Evolutionary conservation across 2,113 vertebrate genomes (phyloP).

Genomic region (Engraulis encrasicolus): DNA sequence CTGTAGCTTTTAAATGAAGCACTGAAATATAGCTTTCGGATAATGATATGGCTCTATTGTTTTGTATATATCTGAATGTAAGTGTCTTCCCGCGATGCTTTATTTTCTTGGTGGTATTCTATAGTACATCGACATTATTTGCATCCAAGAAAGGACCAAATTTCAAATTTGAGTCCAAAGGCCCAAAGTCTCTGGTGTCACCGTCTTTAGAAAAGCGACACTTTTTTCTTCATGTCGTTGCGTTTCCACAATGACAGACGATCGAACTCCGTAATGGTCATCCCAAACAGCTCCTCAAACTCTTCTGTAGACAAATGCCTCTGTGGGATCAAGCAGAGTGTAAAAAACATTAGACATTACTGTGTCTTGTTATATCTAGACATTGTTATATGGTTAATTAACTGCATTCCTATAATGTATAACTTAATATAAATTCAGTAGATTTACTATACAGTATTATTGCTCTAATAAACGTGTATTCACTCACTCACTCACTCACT

Average conservation of each 20-base stretch:
- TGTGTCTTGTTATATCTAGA: no score
- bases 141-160: neutral
- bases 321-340: slow-evolving; percentile 62
- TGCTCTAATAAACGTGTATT: neutral
- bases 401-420: neutral
- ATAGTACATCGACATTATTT: neutral
- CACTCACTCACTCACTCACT: no score
- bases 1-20: neutral
- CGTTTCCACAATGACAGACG: slow-evolving; percentile 92
- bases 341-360: neutral
- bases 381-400: neutral
- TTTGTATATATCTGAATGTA: slow-evolving; percentile 8
- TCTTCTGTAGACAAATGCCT: slow-evolving; percentile 85
- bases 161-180: neutral
- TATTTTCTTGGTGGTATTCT: neutral
- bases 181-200: slow-evolving; percentile 40
- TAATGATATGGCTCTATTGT: slow-evolving; percentile 16
- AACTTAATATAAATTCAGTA: no score
- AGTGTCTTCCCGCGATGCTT: neutral
- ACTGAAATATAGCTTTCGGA: neutral
- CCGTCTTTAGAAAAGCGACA: slow-evolving; percentile 85
- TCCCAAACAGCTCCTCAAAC: slow-evolving; percentile 84
- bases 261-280: slow-evolving; percentile 85
- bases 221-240: slow-evolving; percentile 94
- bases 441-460: no score